phyloP scores from a whole-genome alignment of 2,113 vertebrate species.

The Salvelinus sp. region DNA sequence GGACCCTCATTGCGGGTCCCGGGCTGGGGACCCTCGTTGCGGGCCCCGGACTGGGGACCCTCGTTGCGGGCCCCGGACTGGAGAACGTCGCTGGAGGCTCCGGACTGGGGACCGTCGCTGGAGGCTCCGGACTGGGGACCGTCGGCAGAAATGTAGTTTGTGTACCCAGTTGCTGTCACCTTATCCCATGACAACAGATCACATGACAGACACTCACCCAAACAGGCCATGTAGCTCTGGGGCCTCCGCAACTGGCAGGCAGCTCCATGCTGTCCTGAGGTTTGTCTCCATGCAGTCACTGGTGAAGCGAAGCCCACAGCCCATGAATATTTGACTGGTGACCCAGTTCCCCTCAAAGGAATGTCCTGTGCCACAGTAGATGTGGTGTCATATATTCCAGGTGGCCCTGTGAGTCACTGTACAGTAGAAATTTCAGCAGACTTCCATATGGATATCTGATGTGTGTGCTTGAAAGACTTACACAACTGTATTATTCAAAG shows the following conservation, averaged over 20 bases:
- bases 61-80: too few relatives aligned
- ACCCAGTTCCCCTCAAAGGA: slow-evolving; percentile 64
- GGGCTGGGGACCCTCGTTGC: too few relatives aligned
- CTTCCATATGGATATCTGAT: not conserved
- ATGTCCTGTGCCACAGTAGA: slow-evolving; percentile 65
- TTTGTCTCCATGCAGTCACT: slow-evolving; percentile 36
- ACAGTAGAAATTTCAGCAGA: slow-evolving; percentile 39
- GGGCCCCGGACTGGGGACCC: too few relatives aligned
- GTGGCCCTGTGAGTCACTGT: slow-evolving; percentile 68
- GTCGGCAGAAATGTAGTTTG: slow-evolving; percentile 13
- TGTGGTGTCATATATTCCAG: slow-evolving; percentile 62
- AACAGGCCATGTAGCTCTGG: slow-evolving; percentile 15
- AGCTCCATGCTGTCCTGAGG: slow-evolving; percentile 35
- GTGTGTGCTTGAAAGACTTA: not conserved
- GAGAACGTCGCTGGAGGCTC: too few relatives aligned
- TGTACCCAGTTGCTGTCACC: slow-evolving; percentile 55
- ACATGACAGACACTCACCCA: slow-evolving; percentile 21
- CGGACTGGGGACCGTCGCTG: too few relatives aligned
- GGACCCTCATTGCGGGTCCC: too few relatives aligned
- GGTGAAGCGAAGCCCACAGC: slow-evolving; percentile 16
- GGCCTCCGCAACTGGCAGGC: slow-evolving; percentile 42
- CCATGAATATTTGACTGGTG: slow-evolving; percentile 70
- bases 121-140: too few relatives aligned
- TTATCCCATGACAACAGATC: slow-evolving; percentile 61
- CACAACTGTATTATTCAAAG: slow-evolving; percentile 4